Percentiles rank a stretch among this genome's conserved stretches.
phyloP scores from a whole-genome alignment of 2,888 invertebrate genomes.

The Stenolophus ochropezus region DNA sequence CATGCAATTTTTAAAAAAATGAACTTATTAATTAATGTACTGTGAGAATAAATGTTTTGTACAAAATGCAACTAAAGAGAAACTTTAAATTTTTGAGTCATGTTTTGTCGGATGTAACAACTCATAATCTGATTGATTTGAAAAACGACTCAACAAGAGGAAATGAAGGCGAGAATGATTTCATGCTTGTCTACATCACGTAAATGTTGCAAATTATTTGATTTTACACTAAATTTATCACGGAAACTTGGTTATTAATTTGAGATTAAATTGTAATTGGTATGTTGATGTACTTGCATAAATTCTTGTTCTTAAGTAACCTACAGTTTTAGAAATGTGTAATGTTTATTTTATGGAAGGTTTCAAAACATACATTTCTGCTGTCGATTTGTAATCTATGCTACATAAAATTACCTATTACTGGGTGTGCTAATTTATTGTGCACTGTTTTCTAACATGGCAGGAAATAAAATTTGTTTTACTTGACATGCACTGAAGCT shows the following conservation, averaged over 20 bases:
- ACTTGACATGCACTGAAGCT: too few relatives aligned
- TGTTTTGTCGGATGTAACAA: constrained; percentile 22
- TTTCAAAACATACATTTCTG: too few relatives aligned
- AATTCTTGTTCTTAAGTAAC: neutral
- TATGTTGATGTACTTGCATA: neutral
- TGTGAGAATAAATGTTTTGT: neutral
- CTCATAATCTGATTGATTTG: neutral
- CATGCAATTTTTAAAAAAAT: too few relatives aligned
- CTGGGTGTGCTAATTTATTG: too few relatives aligned
- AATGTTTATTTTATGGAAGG: too few relatives aligned
- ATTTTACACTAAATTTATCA: constrained; percentile 39
- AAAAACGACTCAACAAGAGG: constrained; percentile 16
- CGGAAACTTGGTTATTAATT: constrained; percentile 40
- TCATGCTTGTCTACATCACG: constrained; percentile 42
- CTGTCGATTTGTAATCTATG: too few relatives aligned
- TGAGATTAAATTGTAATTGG: neutral
- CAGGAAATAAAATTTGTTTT: too few relatives aligned
- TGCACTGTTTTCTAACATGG: too few relatives aligned
- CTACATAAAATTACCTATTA: too few relatives aligned
- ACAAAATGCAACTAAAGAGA: constrained; percentile 3
- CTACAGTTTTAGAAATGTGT: neutral
- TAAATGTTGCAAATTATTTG: constrained; percentile 30
- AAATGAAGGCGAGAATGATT: constrained; percentile 7
- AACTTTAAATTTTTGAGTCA: constrained; percentile 9
- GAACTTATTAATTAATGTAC: too few relatives aligned